These are phyloP conservation scores for Bicyclus anynana DNA, from an alignment of 1,140 invertebrate species.

Conservation along the genomic window DNA sequence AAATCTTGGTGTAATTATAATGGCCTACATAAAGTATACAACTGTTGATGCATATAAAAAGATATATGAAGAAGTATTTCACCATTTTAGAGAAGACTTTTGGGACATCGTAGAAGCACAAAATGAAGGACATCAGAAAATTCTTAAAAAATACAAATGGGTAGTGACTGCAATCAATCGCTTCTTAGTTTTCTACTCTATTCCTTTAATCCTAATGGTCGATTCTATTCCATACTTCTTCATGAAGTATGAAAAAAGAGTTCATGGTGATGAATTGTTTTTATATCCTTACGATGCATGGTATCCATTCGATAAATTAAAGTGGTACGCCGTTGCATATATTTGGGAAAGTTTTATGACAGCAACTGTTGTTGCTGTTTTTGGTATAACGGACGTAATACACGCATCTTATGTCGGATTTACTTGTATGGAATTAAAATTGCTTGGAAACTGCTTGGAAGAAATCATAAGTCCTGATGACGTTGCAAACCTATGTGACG, in stretches of 20 bases:
- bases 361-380: slow-evolving; percentile 45
- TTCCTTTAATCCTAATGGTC: slow-evolving; percentile 39
- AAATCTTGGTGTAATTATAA: slow-evolving; percentile 54
- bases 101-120: slow-evolving; percentile 38
- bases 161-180: slow-evolving; percentile 36
- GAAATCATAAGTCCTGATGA: slow-evolving; percentile 39
- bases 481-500: slow-evolving; percentile 26
- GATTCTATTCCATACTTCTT: slow-evolving; percentile 52
- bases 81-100: slow-evolving; percentile 45
- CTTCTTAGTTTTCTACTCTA: slow-evolving; percentile 45
- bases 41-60: slow-evolving; percentile 43
- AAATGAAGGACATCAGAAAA: slow-evolving; percentile 34
- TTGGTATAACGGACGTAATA: slow-evolving; percentile 42
- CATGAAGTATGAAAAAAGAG: slow-evolving; percentile 45
- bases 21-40: slow-evolving; percentile 49
- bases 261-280: slow-evolving; percentile 34
- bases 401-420: slow-evolving; percentile 43
- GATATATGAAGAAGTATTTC: slow-evolving; percentile 42
- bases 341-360: slow-evolving; percentile 62
- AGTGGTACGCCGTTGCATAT: slow-evolving; percentile 50
- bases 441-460: slow-evolving; percentile 46
- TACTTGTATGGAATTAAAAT: slow-evolving; percentile 56
- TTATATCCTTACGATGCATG: slow-evolving; percentile 60
- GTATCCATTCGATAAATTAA: slow-evolving; percentile 62
- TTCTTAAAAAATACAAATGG: slow-evolving; percentile 39